Evolutionary conservation across 2,797 vertebrate species (phyloP).

Genomic region (Paramormyrops hopkinsi): DNA sequence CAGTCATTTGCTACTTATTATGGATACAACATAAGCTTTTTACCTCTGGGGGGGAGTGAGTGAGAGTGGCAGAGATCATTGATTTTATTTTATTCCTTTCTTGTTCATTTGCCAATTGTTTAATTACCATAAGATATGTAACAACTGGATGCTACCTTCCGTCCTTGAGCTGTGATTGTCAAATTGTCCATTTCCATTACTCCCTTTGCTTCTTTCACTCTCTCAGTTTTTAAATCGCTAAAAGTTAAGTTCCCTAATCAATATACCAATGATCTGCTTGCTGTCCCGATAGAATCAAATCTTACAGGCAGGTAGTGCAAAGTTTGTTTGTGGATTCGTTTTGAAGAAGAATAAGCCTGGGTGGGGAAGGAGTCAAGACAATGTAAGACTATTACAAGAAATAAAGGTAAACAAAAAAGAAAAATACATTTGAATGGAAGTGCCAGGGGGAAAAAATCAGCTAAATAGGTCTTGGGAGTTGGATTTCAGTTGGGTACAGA

Average conservation of each 20-base stretch:
- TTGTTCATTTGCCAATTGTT: constrained; percentile 62
- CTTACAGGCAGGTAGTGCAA: neutral
- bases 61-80: neutral
- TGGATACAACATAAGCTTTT: neutral
- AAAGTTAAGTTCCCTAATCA: neutral
- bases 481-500: neutral
- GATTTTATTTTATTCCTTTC: constrained; percentile 16
- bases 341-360: neutral
- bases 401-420: neutral
- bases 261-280: neutral
- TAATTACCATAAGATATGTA: constrained; percentile 60
- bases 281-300: neutral
- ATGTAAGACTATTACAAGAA: neutral
- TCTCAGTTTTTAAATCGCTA: neutral
- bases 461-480: neutral
- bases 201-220: neutral
- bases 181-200: neutral
- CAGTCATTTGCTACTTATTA: neutral
- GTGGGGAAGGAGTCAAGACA: neutral
- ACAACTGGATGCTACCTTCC: constrained; percentile 35
- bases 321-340: neutral
- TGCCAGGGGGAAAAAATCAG: neutral
- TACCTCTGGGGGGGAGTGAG: neutral
- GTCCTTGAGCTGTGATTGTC: neutral
- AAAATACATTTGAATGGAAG: neutral